These are phyloP conservation scores for Danio tinwini DNA, from an alignment of 2,797 vertebrate species.

Conservation along the genomic window DNA sequence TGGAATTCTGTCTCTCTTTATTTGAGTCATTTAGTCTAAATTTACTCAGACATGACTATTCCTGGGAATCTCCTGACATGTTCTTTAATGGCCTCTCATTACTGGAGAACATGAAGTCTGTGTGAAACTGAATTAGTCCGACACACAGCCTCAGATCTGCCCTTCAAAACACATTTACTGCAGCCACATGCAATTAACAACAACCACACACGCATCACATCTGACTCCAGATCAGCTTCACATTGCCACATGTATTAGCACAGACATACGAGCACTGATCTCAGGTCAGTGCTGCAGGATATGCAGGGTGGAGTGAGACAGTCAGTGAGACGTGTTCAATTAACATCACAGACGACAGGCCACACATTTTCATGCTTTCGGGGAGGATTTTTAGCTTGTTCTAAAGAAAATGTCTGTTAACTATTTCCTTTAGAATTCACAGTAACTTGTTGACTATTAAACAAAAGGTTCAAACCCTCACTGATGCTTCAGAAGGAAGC, in stretches of 20 bases:
- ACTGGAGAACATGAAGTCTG: not conserved
- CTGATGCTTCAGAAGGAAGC: no score
- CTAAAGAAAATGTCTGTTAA: not conserved
- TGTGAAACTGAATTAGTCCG: constrained; percentile 15
- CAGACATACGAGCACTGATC: not conserved
- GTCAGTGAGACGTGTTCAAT: constrained; percentile 72
- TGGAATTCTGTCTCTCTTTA: not conserved
- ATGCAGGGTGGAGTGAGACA: constrained; percentile 66
- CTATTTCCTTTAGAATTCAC: no score
- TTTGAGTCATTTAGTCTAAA: not conserved
- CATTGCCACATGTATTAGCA: not conserved
- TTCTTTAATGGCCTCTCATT: constrained; percentile 12
- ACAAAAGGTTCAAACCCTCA: no score
- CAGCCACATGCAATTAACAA: not conserved
- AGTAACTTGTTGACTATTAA: no score
- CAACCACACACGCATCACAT: not conserved
- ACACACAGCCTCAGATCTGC: constrained; percentile 18
- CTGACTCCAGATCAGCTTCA: constrained; percentile 14
- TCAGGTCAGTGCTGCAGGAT: constrained; percentile 44
- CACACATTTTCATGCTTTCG: constrained; percentile 57
- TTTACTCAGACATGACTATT: not conserved
- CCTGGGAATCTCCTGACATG: not conserved
- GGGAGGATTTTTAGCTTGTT: constrained; percentile 51
- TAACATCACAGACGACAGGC: constrained; percentile 66
- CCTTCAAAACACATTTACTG: constrained; percentile 14